phyloP scores from a whole-genome alignment of 2,888 invertebrate genomes.

The Idaea straminata region DNA sequence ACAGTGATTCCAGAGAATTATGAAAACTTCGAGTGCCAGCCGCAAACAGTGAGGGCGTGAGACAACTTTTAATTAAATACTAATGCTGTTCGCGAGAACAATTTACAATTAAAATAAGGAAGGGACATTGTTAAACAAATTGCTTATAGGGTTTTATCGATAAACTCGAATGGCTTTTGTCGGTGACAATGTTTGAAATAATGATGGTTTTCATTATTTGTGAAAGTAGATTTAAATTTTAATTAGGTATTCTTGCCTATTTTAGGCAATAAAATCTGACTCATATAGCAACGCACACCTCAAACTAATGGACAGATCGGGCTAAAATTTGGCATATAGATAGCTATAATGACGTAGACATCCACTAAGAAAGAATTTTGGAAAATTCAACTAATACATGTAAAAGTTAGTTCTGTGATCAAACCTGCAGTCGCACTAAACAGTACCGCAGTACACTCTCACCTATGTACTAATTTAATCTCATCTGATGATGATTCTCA shows the following conservation, averaged over 20 bases:
- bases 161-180: constrained; percentile 22
- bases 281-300: background rate
- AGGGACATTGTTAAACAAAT: constrained; percentile 26
- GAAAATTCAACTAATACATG: too few relatives aligned
- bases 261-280: background rate
- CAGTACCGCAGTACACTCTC: too few relatives aligned
- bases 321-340: background rate
- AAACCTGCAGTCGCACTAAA: background rate
- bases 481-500: background rate
- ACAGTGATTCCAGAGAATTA: constrained; percentile 38
- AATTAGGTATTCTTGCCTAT: background rate
- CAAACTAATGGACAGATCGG: background rate
- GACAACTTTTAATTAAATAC: constrained; percentile 75
- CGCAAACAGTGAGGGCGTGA: constrained; percentile 47
- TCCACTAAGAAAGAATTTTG: too few relatives aligned
- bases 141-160: constrained; percentile 29
- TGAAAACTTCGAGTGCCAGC: constrained; percentile 47
- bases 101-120: constrained; percentile 60
- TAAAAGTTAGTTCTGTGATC: background rate
- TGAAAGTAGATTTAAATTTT: constrained; percentile 8
- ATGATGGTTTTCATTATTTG: constrained; percentile 7
- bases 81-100: constrained; percentile 64
- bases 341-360: too few relatives aligned
- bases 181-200: constrained; percentile 17
- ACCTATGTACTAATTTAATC: too few relatives aligned